These are phyloP conservation scores for Lasioglossum zephyrum DNA, from an alignment of 2,888 invertebrate species.

Conservation along the genomic window DNA sequence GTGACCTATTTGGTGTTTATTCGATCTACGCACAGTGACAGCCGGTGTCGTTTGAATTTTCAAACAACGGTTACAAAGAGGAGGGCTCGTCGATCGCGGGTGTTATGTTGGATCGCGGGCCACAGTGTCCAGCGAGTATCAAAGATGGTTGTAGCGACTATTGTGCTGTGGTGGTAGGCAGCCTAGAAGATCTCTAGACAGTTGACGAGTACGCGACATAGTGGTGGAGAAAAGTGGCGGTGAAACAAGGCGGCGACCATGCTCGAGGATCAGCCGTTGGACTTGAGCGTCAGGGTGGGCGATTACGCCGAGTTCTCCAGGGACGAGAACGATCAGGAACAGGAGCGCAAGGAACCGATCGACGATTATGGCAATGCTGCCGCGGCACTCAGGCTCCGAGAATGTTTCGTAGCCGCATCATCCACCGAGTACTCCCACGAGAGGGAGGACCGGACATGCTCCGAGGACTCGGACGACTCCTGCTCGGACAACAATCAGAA, in stretches of 20 bases:
- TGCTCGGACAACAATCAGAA: conserved; percentile 88
- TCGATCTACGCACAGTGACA: not conserved
- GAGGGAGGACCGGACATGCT: conserved; percentile 87
- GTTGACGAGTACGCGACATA: not conserved
- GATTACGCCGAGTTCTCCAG: conserved; percentile 79
- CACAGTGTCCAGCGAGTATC: conserved; percentile 31
- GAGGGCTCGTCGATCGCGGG: not conserved
- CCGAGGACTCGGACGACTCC: conserved; percentile 93
- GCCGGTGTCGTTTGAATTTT: not conserved
- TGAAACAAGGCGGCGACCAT: conserved; percentile 63
- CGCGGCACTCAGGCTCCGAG: conserved; percentile 84
- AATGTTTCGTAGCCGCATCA: conserved; percentile 68
- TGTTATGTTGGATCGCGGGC: conserved; percentile 44
- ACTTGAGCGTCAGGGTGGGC: conserved; percentile 88
- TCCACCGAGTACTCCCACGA: conserved; percentile 80
- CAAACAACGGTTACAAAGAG: not conserved
- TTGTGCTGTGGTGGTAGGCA: conserved; percentile 67
- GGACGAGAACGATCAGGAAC: conserved; percentile 82
- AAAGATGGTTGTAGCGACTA: conserved; percentile 45
- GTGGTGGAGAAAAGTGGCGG: not conserved
- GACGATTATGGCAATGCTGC: conserved; percentile 83
- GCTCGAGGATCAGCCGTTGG: conserved; percentile 90
- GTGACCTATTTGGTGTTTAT: not conserved
- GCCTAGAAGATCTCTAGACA: not conserved
- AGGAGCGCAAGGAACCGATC: conserved; percentile 76